Percentiles rank a stretch among this genome's conserved stretches.
phyloP scores from a whole-genome alignment of 2,113 vertebrate species.

The Nerophis lumbriciformis region DNA sequence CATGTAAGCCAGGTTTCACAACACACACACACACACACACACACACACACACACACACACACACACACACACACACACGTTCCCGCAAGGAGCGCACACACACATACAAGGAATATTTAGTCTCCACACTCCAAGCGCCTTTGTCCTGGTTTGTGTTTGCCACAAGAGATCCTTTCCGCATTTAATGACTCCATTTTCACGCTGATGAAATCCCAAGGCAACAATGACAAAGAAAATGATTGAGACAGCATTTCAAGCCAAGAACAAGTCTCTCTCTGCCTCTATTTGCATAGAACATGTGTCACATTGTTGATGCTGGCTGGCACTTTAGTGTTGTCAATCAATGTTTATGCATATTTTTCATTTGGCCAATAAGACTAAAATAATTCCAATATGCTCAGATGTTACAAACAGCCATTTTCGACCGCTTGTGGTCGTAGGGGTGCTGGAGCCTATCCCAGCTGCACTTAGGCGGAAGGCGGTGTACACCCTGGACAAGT shows the following conservation, averaged over 20 bases:
- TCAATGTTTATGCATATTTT: no score
- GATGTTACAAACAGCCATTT: no score
- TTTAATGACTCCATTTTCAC: slow-evolving; percentile 7
- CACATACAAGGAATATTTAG: slow-evolving; percentile 10
- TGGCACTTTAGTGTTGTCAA: slow-evolving; percentile 4
- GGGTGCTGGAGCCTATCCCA: no score
- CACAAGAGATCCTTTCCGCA: background rate
- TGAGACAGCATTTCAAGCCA: slow-evolving; percentile 20
- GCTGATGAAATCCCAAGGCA: slow-evolving; percentile 7
- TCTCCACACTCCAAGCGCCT: slow-evolving; percentile 8
- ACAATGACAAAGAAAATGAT: slow-evolving; percentile 6
- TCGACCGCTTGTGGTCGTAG: no score
- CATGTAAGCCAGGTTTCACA: slow-evolving; percentile 24
- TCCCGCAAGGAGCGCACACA: background rate
- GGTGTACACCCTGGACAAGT: no score
- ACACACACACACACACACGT: background rate
- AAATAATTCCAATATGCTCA: no score
- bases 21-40: background rate
- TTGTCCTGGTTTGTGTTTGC: slow-evolving; percentile 19
- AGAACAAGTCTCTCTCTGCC: slow-evolving; percentile 12
- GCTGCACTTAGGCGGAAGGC: no score
- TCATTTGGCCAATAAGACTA: no score
- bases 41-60: slow-evolving; percentile 3
- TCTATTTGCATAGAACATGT: slow-evolving; percentile 37
- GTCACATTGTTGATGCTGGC: slow-evolving; percentile 16